Conservation (phyloP, 1,140 invertebrate genomes). For the Temnothorax curvispinosus region DNA sequence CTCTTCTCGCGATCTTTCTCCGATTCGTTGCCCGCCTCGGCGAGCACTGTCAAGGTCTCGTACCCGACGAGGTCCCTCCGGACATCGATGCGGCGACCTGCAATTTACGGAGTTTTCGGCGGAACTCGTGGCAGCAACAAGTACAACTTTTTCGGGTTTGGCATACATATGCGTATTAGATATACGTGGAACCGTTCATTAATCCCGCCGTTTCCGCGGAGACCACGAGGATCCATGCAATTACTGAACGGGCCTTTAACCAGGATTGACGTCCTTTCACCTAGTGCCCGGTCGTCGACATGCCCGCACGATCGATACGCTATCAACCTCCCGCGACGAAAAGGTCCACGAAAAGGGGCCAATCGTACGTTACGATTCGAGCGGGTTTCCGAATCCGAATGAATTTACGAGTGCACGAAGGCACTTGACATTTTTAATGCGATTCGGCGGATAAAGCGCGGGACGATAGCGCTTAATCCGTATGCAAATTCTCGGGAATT, state of each 20-base stretch:
- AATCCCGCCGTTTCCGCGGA: constrained; percentile 48
- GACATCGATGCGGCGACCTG: constrained; percentile 27
- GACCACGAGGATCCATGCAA: constrained; percentile 9
- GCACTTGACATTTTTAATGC: constrained; percentile 28
- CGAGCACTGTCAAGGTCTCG: constrained; percentile 25
- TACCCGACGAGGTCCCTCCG: background rate
- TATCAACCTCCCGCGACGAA: constrained; percentile 60
- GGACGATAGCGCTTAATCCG: constrained; percentile 1
- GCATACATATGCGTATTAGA: constrained; percentile 26
- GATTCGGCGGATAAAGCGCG: background rate
- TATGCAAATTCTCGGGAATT: constrained; percentile 36
- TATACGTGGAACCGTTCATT: constrained; percentile 19
- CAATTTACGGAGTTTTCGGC: background rate
- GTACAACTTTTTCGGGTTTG: constrained; percentile 40
- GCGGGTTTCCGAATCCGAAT: constrained; percentile 50
- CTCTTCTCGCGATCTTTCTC: background rate
- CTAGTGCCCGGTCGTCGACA: constrained; percentile 72
- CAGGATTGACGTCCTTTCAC: constrained; percentile 68
- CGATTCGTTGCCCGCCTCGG: background rate
- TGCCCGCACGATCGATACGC: constrained; percentile 65
- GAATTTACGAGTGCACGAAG: constrained; percentile 24
- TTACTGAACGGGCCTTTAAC: constrained; percentile 39
- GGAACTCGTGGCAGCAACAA: constrained; percentile 50
- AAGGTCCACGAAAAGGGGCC: constrained; percentile 58
- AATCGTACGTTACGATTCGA: constrained; percentile 64